A percentile compares a stretch with the other conserved stretches of the same genome.
Conservation (phyloP, 2,113 vertebrate genomes). For the Apodemus speciosus region DNA sequence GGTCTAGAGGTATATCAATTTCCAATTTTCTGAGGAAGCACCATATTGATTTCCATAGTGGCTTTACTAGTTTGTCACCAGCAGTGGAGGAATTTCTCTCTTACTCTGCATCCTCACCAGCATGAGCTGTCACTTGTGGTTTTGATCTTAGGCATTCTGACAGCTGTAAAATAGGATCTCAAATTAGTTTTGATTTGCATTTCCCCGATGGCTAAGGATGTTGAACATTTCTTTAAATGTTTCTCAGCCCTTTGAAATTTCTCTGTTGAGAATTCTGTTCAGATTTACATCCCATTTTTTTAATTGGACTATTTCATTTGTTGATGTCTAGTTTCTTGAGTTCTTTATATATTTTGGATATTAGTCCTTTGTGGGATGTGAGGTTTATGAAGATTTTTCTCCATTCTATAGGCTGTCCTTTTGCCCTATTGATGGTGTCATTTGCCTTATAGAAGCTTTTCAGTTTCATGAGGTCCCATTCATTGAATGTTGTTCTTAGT, state of each 20-base stretch:
- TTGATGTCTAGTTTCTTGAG: neutral
- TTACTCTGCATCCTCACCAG: neutral
- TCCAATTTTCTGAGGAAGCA: neutral
- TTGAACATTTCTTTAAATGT: neutral
- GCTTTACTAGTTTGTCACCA: neutral
- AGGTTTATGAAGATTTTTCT: neutral
- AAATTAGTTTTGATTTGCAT: neutral
- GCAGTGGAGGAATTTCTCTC: neutral
- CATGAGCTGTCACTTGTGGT: neutral
- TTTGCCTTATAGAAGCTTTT: neutral
- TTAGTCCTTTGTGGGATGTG: neutral
- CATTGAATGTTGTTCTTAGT: too few species aligned
- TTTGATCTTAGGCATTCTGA: neutral
- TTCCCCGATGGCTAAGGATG: neutral
- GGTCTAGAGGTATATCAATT: neutral
- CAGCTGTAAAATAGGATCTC: neutral
- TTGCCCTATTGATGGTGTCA: neutral
- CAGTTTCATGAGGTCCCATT: too few species aligned
- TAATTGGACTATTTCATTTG: neutral
- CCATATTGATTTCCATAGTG: neutral
- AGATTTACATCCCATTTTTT: neutral
- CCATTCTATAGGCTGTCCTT: neutral
- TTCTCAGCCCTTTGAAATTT: neutral
- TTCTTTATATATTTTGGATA: neutral
- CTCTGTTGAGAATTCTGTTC: neutral